Evolutionary conservation across 2,888 invertebrate species (phyloP), one percentile per base, ranked within the genome.

Genomic region (Morpho helenor): DNA sequence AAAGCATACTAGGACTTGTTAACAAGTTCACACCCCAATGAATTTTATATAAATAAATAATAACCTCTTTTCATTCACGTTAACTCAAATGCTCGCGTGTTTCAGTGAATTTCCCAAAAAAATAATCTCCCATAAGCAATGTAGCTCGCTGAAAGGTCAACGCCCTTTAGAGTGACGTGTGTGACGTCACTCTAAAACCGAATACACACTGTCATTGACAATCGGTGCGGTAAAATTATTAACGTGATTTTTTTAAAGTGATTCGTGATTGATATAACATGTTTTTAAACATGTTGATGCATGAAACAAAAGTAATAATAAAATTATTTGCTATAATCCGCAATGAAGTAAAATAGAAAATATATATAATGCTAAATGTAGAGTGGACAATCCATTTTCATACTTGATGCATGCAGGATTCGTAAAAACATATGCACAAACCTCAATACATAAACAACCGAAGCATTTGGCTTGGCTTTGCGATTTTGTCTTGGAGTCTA

Each of bases 141-240:
- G 52, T 39, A 45, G 7, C 45, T 23, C 52, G 44, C 10, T 39
- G 8, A 40, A 45, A 16, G 52, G 52, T 52, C 52, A 45, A 40
- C 23, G 52, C 52, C 52, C 52, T 52, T 52, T 52, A 45, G 45
- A 52, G 52, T 52, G 51, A 16, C 31, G 31, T 8, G 31, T 45
- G 16, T 52, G 45, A 16, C 16, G 52, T 49, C 39, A 49, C 41
- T 1, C 8, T 52, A 46, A 52, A 31, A 45, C 9, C 16, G 39
- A 7, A 8, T 44, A 16, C 40, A 52, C 5, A 31, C 31, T 31
- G 31, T 31, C 31, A 31, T 31, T 31, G 31, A 5, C 31, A 31
- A 31, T 3, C 31, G 3, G 3, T 31, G 5, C 31, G 31, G 3
- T 31, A 0, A 31, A 31, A 31, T 31, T 5, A 31, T 31, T 31